phyloP scores from a whole-genome alignment of 1,140 invertebrate species.

The Bombyx mandarina region DNA sequence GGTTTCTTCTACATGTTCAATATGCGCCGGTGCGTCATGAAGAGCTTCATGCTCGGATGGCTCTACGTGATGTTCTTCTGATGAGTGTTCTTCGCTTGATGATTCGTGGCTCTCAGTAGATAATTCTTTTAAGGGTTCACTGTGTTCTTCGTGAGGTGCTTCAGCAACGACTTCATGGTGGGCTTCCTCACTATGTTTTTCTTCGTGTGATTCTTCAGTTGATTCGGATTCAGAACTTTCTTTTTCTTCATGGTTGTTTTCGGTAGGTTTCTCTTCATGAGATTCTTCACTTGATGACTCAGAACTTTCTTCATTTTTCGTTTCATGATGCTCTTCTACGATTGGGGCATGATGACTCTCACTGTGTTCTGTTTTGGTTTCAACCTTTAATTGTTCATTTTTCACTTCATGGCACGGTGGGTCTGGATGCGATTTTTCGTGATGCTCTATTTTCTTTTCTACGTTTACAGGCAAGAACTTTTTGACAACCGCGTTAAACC shows the following conservation, averaged over 20 bases:
- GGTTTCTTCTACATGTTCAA: background rate
- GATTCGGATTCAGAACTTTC: constrained; percentile 4
- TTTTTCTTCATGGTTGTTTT: constrained; percentile 2
- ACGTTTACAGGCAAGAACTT: constrained; percentile 34
- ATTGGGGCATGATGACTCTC: constrained; percentile 4
- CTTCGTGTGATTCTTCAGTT: constrained; percentile 13
- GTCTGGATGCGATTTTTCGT: constrained; percentile 13
- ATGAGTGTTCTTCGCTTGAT: background rate
- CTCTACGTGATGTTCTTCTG: background rate
- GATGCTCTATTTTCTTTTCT: constrained; percentile 18
- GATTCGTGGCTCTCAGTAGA: constrained; percentile 1
- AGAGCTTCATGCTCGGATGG: background rate
- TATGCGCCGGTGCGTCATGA: background rate
- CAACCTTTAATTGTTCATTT: constrained; percentile 20
- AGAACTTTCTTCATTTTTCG: background rate
- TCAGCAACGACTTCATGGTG: background rate
- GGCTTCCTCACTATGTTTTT: constrained; percentile 1
- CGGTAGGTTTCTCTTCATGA: constrained; percentile 8
- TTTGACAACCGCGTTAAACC: constrained; percentile 55
- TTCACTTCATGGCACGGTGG: constrained; percentile 31
- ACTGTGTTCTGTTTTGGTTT: constrained; percentile 5
- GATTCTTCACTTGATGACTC: constrained; percentile 3
- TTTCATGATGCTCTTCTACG: constrained; percentile 11
- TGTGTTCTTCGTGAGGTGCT: background rate
- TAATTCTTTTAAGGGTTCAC: constrained; percentile 3